phyloP scores from a whole-genome alignment of 1,140 invertebrate species.

The Lithobius niger region DNA sequence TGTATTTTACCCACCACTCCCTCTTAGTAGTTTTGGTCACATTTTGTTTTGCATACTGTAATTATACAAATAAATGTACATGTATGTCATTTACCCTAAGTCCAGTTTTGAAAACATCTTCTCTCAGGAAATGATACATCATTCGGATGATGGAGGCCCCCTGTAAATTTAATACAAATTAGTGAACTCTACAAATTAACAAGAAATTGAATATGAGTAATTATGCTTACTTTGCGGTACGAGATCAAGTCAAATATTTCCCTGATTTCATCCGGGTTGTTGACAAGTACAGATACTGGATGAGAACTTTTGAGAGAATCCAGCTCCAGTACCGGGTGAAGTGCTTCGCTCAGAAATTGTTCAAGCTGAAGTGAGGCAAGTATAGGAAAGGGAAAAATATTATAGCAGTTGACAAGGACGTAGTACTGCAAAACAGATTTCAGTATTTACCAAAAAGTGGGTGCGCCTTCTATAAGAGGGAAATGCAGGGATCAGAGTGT shows the following conservation, averaged over 20 bases:
- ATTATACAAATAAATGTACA: no score
- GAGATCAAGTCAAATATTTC: conserved; percentile 78
- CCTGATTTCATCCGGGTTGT: conserved; percentile 67
- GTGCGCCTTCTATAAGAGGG: no score
- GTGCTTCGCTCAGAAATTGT: conserved; percentile 54
- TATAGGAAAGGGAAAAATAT: neutral
- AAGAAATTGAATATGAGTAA: no score
- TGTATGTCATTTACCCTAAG: conserved; percentile 44
- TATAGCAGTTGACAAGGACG: no score
- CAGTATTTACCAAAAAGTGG: no score
- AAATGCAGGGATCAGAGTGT: no score
- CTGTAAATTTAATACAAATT: no score
- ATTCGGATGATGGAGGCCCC: conserved; percentile 85
- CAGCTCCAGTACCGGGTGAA: conserved; percentile 53
- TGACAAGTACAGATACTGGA: conserved; percentile 62
- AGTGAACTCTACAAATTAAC: no score
- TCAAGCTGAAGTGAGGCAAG: conserved; percentile 42
- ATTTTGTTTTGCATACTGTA: no score
- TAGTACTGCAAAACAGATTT: no score
- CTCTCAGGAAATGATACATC: conserved; percentile 84
- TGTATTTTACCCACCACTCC: no score
- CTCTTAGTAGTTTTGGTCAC: no score
- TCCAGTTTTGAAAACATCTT: conserved; percentile 65
- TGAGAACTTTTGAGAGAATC: conserved; percentile 66
- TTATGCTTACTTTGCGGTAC: conserved; percentile 71